Evolutionary conservation across 2,888 invertebrate species (phyloP), one percentile per base, ranked within the genome.

Genomic region (Actias luna): DNA sequence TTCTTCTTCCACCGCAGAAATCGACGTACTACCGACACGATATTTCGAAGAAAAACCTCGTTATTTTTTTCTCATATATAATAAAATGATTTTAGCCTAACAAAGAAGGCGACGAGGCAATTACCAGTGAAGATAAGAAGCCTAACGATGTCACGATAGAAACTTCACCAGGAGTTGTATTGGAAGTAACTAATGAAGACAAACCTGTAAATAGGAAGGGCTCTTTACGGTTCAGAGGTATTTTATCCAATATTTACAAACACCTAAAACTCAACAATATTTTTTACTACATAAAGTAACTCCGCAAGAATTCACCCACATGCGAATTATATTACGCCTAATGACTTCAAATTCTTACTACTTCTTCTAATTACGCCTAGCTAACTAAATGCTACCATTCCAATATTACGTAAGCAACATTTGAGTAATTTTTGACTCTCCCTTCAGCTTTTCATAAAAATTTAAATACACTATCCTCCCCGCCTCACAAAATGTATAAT

Each of bases 151-250:
- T 89, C 1, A 78, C 83, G 1, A 83, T 88, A 58, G 91, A 92
- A 8, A 69, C 69, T 1, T 66, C 82, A 0, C 84, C 91, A 0
- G 79, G 79, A 1, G 80, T 90, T 10, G 81, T 89, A 25, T 76
- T 90, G 8, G 89, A 92, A 63, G 80, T 84, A 5, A 72, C 81
- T 0, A 76, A 71, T 27, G 91, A 92, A 62, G 91, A 90, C 1
- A 84, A 84, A 65, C 82, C 86, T 1, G 66, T 74, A 1, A 81
- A 78, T 27, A 85, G 89, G 63, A 84, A 87, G 68, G 93, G 92
- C 55, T 89, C 94, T 25, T 84, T 94, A 59, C 88, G 94, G 70
- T 94, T 95, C 76, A 93, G 93, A 93, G 95, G 95, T 94, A 85
- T 29, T 42, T 8, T n/a, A 18, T 7, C 42, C 42, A 18, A 18